These are phyloP conservation scores for Heteromyza rotundicornis DNA, from an alignment of 2,888 invertebrate genomes.

Conservation along the genomic window DNA sequence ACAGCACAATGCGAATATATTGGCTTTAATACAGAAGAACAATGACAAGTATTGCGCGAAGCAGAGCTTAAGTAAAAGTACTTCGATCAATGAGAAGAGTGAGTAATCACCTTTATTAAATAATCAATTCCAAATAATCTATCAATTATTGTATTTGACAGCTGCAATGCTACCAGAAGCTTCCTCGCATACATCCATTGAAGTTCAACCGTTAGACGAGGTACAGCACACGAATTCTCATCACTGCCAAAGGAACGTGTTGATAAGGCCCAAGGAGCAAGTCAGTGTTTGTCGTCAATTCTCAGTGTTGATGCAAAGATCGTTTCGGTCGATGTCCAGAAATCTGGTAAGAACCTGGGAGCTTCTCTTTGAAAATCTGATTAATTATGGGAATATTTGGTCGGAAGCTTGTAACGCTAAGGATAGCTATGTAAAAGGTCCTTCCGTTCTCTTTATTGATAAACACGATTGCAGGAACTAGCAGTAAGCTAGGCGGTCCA, in stretches of 20 bases:
- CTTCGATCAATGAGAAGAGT: conserved; percentile 39
- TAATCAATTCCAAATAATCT: background rate
- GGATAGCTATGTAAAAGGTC: too few species aligned
- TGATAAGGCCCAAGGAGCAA: conserved; percentile 45
- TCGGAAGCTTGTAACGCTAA: too few species aligned
- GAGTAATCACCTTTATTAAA: conserved; percentile 30
- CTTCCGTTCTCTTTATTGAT: too few species aligned
- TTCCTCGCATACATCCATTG: conserved; percentile 21
- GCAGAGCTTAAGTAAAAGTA: conserved; percentile 13
- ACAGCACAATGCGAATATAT: conserved; percentile 64
- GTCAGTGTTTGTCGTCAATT: conserved; percentile 61
- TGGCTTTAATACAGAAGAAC: conserved; percentile 35
- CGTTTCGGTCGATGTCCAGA: conserved; percentile 58
- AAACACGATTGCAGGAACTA: too few species aligned
- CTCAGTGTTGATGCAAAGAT: conserved; percentile 64
- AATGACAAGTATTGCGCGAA: conserved; percentile 31
- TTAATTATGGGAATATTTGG: background rate
- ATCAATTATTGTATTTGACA: too few species aligned
- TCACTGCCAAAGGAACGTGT: background rate
- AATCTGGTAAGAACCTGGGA: conserved; percentile 56
- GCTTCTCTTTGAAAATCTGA: background rate
- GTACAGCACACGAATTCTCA: background rate
- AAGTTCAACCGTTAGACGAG: conserved; percentile 18
- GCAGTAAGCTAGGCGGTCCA: too few species aligned
- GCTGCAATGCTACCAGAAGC: conserved; percentile 8